Base-by-base conservation (phyloP, 2,797 vertebrate genomes). In the Anomalospiza imberbis region DNA sequence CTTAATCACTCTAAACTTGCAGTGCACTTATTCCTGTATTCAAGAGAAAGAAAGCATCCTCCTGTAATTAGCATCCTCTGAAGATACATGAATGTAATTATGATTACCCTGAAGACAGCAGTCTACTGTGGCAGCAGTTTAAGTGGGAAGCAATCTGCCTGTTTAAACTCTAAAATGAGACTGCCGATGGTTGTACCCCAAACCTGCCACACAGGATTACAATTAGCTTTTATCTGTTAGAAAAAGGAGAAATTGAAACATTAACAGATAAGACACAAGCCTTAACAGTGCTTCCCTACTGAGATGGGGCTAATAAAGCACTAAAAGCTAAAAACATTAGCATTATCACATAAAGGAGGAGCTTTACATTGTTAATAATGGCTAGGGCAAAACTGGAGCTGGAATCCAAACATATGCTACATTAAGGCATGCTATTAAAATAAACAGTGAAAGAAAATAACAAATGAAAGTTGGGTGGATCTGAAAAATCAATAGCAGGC, bases 361-460 rank as follows among this genome's bases (percentile, higher is more conserved):
- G 45, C 34, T 73, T 93, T 91, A 73, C 31, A 17, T 67, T 81
- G 34, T 78, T 84, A 65, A 32, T 78, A 77, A 53, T 28, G 40
- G 45, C 47, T 85, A 38, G 60, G 32, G 54, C 67, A 67, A 90
- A 94, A 88, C 71, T 62, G n/a, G 26, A 91, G 47, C 45, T 48
- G 70, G 51, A 94, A 66, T 81, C 71, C 38, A 82, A 92, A 91
- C 61, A 73, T 44, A 54, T 28, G 47, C 74, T 82, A 51, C 72
- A 58, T 88, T 95, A 87, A 95, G 74, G 25, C 74, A 63, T 0
- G 6, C 63, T 89, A 66, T 82, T 86, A 93, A 93, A 94, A 84
- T 88, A 94, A 93, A 76, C 83, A 57, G 34, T 60, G 81, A 72
- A 88, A 87, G 84, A 93, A 83, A 91, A 85, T 79, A 91, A 76